A percentile compares a stretch with the other conserved stretches of the same genome.
phyloP scores from a whole-genome alignment of 2,888 invertebrate species.

The Hesperia comma region DNA sequence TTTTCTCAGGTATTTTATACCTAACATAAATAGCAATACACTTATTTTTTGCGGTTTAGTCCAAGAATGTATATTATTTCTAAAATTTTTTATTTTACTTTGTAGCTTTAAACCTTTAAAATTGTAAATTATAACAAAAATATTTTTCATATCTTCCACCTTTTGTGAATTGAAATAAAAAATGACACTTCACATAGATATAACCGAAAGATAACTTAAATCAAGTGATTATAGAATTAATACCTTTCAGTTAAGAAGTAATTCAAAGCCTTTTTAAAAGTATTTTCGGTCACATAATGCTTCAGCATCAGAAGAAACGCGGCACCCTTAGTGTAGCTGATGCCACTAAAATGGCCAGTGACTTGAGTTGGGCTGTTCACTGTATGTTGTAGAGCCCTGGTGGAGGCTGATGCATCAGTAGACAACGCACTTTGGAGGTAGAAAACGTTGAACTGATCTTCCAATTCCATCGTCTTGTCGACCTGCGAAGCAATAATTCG shows the following conservation, averaged over 20 bases:
- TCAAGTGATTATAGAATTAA: too few relatives aligned
- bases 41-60: too few relatives aligned
- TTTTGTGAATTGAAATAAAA: too few relatives aligned
- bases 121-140: too few relatives aligned
- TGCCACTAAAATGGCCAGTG: constrained; percentile 85
- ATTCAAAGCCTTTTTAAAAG: constrained; percentile 82
- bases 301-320: constrained; percentile 87
- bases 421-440: constrained; percentile 86
- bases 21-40: too few relatives aligned
- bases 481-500: constrained; percentile 51
- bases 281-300: constrained; percentile 80
- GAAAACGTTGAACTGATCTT: constrained; percentile 88
- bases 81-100: too few relatives aligned
- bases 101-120: too few relatives aligned
- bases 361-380: constrained; percentile 86
- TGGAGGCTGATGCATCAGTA: constrained; percentile 57
- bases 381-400: constrained; percentile 84
- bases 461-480: constrained; percentile 79
- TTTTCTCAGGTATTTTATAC: too few relatives aligned
- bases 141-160: too few relatives aligned
- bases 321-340: constrained; percentile 88
- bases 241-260: constrained; percentile 48
- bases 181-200: too few relatives aligned
- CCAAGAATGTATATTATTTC: too few relatives aligned
- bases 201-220: too few relatives aligned